Conservation (phyloP, 2,113 vertebrate genomes). For the Noturus placidus region DNA sequence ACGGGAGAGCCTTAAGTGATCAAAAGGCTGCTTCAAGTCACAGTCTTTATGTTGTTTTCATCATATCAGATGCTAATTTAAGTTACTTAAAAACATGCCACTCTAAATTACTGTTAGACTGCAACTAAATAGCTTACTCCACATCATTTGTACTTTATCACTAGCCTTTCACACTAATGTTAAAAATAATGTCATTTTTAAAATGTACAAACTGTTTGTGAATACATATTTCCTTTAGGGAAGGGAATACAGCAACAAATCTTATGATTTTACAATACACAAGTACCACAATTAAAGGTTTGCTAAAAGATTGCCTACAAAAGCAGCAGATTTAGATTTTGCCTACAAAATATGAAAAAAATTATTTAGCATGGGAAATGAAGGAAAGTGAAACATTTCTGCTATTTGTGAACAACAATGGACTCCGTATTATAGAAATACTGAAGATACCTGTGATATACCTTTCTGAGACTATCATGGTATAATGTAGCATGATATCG, state of each 20-base stretch:
- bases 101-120: not conserved
- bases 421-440: not conserved
- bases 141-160: not conserved
- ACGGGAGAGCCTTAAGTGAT: not conserved
- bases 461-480: not conserved
- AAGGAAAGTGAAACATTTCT: not conserved
- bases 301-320: not conserved
- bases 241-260: not conserved
- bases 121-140: not conserved
- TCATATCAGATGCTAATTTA: slow-evolving; percentile 27
- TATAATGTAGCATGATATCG: not conserved
- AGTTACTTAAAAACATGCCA: slow-evolving; percentile 17
- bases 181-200: not conserved
- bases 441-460: not conserved
- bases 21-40: not conserved
- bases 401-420: not conserved
- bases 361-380: not conserved
- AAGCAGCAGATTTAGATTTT: not conserved
- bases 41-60: not conserved
- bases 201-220: not conserved
- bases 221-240: not conserved
- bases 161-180: not conserved
- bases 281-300: not conserved
- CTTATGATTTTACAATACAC: not conserved
- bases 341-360: not conserved